phyloP scores from a whole-genome alignment of 2,888 invertebrate species.

The Plutella xylostella region DNA sequence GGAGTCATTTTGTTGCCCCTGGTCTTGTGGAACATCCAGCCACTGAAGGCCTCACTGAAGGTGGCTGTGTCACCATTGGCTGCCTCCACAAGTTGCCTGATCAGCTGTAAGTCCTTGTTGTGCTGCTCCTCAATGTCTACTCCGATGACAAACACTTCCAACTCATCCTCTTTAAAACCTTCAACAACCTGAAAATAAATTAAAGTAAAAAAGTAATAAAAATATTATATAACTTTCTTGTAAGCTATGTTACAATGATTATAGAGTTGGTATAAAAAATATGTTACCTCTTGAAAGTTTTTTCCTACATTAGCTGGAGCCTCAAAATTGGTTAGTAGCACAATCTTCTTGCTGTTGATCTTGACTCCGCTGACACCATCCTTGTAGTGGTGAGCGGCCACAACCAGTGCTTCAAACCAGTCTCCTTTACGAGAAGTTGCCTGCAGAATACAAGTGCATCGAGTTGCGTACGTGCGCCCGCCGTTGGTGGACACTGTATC shows the following conservation, averaged over 20 bases:
- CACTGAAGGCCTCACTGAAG: conserved; percentile 71
- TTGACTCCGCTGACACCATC: conserved; percentile 33
- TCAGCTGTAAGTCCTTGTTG: conserved; percentile 34
- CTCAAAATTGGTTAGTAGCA: conserved; percentile 74
- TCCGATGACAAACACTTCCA: conserved; percentile 75
- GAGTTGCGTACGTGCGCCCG: too few species aligned
- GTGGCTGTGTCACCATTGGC: conserved; percentile 58
- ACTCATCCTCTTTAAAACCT: conserved; percentile 64
- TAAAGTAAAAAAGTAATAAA: too few species aligned
- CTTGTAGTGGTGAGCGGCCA: conserved; percentile 65
- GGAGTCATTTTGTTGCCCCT: conserved; percentile 58
- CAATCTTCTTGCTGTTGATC: conserved; percentile 58
- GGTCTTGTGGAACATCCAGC: conserved; percentile 68
- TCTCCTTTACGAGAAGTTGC: conserved; percentile 65
- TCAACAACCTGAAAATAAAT: conserved; percentile 45
- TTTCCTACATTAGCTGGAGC: conserved; percentile 47
- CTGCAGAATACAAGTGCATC: conserved; percentile 25
- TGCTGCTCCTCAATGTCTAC: conserved; percentile 43
- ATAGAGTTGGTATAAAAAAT: not conserved
- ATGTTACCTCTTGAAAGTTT: conserved; percentile 46
- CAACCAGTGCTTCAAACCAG: conserved; percentile 74
- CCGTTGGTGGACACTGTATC: too few species aligned
- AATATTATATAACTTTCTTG: not conserved
- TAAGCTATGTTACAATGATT: not conserved
- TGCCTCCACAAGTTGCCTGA: conserved; percentile 46